A percentile compares a stretch with the other conserved stretches of the same genome.
Evolutionary conservation across 2,113 vertebrate species (phyloP).

Genomic region (Syngnathus scovelli): DNA sequence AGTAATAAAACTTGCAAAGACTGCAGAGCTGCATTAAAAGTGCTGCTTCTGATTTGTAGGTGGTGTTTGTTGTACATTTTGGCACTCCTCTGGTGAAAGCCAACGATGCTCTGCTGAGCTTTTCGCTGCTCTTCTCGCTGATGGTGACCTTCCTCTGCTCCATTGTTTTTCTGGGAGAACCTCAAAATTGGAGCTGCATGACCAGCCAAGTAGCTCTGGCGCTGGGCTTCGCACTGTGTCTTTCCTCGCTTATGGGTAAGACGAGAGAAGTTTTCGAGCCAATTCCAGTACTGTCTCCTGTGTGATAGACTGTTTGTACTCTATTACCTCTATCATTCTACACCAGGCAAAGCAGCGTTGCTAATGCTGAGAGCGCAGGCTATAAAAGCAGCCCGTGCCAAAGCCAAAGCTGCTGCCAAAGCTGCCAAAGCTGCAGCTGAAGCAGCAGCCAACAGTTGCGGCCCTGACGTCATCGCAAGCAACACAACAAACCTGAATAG

Average conservation of each 20-base stretch:
- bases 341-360: constrained; percentile 69
- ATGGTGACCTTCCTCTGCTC: constrained; percentile 75
- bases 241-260: constrained; percentile 76
- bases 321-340: neutral
- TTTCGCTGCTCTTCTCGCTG: constrained; percentile 74
- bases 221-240: constrained; percentile 74
- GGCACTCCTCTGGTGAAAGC: constrained; percentile 73
- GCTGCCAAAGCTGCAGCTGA: constrained; percentile 69
- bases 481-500: constrained; percentile 31
- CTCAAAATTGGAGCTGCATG: constrained; percentile 76
- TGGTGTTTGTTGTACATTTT: constrained; percentile 68
- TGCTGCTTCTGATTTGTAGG: constrained; percentile 21
- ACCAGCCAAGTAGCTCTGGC: constrained; percentile 76
- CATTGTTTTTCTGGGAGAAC: constrained; percentile 76
- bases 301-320: neutral
- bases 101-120: constrained; percentile 71
- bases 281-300: neutral
- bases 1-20: neutral
- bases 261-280: neutral
- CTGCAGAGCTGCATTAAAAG: neutral
- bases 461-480: constrained; percentile 54
- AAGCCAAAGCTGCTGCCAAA: constrained; percentile 60
- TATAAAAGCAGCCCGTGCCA: constrained; percentile 54
- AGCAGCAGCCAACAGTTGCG: constrained; percentile 57
- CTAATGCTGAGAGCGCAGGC: constrained; percentile 76